Conservation (phyloP, 1,140 invertebrate genomes). For the Delia radicum region DNA sequence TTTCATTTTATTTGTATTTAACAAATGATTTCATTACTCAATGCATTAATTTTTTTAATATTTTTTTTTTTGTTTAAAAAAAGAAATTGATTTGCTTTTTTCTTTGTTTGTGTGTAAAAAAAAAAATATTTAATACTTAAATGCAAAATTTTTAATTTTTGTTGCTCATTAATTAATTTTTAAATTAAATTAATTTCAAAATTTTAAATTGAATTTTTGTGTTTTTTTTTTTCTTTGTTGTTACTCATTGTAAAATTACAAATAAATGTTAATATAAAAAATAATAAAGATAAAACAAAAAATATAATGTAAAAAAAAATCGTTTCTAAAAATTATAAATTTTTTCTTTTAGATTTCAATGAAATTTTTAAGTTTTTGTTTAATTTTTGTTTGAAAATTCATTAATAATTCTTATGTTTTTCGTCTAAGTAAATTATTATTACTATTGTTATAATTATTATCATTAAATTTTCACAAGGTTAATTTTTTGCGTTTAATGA, state of each 20-base stretch:
- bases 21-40: not conserved
- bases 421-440: no score
- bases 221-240: conserved; percentile 19
- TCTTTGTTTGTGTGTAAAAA: not conserved
- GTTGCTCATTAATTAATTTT: conserved; percentile 22
- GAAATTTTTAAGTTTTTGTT: not conserved
- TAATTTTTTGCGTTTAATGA: not conserved
- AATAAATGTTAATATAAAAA: not conserved
- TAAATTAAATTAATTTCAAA: conserved; percentile 11
- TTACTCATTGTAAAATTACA: conserved; percentile 22
- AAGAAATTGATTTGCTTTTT: not conserved
- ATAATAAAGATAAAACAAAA: not conserved
- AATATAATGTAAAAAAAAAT: not conserved
- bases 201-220: not conserved
- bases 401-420: not conserved
- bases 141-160: not conserved
- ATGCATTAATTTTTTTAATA: not conserved
- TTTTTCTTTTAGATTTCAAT: not conserved
- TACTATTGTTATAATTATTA: conserved; percentile 3
- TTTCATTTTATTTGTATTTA: not conserved
- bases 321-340: not conserved
- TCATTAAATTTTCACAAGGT: not conserved
- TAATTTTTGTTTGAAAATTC: not conserved
- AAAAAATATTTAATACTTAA: not conserved
- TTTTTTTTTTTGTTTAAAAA: not conserved